Base-by-base conservation (phyloP, 2,888 invertebrate species). In the Digitonthophagus gazella region DNA sequence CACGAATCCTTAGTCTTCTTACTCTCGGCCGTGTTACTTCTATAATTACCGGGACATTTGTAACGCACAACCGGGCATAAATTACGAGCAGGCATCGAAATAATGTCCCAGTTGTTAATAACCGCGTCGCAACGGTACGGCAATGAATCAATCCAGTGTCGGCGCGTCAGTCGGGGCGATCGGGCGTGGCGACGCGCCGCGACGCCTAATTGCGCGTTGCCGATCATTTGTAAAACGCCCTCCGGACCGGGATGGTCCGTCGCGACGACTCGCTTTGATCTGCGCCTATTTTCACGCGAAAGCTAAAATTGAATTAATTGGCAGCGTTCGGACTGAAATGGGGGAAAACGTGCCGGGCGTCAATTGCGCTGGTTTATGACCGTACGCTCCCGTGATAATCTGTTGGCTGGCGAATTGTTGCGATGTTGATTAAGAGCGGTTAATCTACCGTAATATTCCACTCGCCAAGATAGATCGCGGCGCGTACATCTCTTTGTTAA, bases 161-260 rank as follows among this genome's bases (percentile, higher is more conserved):
- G 63, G 63, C 66, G 57, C 67, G 77, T 78, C 76, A 76, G 75
- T 74, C 76, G 78, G 75, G 76, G 78, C 78, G 78, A 75, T 79
- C 76, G 77, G 77, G 78, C 80, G 80, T 74, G 77, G 76, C 79
- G 79, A 78, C 77, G 78, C 76, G 80, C 76, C 78, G 75, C 76
- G 76, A 79, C 75, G 75, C 74, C 77, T 80, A 76, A 76, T 76
- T 76, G 76, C 76, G 75, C 76, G 76, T 76, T 76, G 72, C 75
- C 69, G 72, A 72, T 74, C 73, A 73, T 74, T 74, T 74, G 73
- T 73, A 74, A 73, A 74, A 69, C 70, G 70, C 70, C 71, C 73
- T 77, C 77, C 79, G 77, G 78, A 74, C 75, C 78, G 72, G 76
- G 74, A 69, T 73, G 15, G 57, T 18, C 20, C n/a, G 61, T 15